Evolutionary conservation across 2,888 invertebrate species (phyloP).

Genomic region (Cremastobaeus sp.): DNA sequence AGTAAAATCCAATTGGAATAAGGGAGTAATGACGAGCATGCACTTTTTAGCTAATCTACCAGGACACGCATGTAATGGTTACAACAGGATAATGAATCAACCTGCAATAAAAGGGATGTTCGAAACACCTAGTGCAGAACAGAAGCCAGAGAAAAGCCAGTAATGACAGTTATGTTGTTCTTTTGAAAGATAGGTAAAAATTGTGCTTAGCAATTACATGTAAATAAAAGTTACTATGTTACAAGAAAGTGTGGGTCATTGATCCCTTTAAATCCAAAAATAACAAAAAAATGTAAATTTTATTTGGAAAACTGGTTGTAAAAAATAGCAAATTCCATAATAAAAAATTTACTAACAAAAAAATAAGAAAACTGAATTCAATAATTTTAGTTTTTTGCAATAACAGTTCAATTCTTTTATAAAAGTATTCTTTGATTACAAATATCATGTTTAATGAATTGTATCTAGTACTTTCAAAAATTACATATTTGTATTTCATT

Average conservation of each 20-base stretch:
- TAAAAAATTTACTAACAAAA: too few species aligned
- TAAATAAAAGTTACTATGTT: slow-evolving; percentile 25
- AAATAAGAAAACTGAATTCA: too few species aligned
- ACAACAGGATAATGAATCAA: slow-evolving; percentile 18
- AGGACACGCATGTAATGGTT: slow-evolving; percentile 25
- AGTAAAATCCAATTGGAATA: slow-evolving; percentile 45
- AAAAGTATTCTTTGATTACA: too few species aligned
- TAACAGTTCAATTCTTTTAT: too few species aligned
- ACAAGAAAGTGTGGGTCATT: background rate
- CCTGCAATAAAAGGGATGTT: slow-evolving; percentile 7
- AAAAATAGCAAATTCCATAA: too few species aligned
- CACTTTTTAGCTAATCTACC: slow-evolving; percentile 39
- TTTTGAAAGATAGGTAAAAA: slow-evolving; percentile 4
- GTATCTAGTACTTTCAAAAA: too few species aligned
- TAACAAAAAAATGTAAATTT: too few species aligned
- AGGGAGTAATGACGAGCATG: slow-evolving; percentile 39
- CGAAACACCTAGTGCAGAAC: slow-evolving; percentile 7
- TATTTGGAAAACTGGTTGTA: too few species aligned
- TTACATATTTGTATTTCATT: too few species aligned
- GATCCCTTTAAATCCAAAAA: too few species aligned
- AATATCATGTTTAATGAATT: too few species aligned
- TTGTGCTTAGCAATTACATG: slow-evolving; percentile 41
- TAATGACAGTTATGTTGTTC: background rate
- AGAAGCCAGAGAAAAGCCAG: background rate
- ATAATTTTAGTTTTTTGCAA: too few species aligned